phyloP scores from a whole-genome alignment of 2,113 vertebrate species.

The Paralichthys olivaceus region DNA sequence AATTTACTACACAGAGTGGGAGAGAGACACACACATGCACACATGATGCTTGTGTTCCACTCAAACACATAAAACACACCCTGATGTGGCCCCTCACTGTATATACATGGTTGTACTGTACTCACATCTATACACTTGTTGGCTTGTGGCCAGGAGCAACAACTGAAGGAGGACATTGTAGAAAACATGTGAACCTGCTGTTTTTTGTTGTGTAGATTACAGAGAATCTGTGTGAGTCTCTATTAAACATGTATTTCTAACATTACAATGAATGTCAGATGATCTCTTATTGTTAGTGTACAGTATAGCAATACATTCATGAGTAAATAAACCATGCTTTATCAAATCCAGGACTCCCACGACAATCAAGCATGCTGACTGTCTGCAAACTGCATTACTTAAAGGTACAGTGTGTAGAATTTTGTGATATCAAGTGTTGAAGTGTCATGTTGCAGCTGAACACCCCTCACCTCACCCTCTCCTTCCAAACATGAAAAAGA shows the following conservation, averaged over 20 bases:
- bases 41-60: slow-evolving; percentile 39
- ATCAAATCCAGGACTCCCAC: too few relatives aligned
- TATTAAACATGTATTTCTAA: too few relatives aligned
- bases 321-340: too few relatives aligned
- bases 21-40: slow-evolving; percentile 14
- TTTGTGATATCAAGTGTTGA: too few relatives aligned
- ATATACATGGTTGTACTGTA: slow-evolving; percentile 54
- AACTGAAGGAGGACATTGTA: slow-evolving; percentile 54
- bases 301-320: too few relatives aligned
- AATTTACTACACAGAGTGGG: slow-evolving; percentile 38
- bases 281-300: neutral
- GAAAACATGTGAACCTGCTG: slow-evolving; percentile 49
- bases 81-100: slow-evolving; percentile 64
- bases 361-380: too few relatives aligned
- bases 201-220: slow-evolving; percentile 52
- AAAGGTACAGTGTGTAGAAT: too few relatives aligned
- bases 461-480: too few relatives aligned
- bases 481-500: too few relatives aligned
- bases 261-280: neutral
- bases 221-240: slow-evolving; percentile 15
- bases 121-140: slow-evolving; percentile 55
- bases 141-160: slow-evolving; percentile 66
- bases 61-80: slow-evolving; percentile 61
- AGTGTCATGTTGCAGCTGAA: too few relatives aligned
- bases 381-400: too few relatives aligned